Base-by-base conservation (phyloP, 2,888 invertebrate genomes). In the Lysandra coridon region DNA sequence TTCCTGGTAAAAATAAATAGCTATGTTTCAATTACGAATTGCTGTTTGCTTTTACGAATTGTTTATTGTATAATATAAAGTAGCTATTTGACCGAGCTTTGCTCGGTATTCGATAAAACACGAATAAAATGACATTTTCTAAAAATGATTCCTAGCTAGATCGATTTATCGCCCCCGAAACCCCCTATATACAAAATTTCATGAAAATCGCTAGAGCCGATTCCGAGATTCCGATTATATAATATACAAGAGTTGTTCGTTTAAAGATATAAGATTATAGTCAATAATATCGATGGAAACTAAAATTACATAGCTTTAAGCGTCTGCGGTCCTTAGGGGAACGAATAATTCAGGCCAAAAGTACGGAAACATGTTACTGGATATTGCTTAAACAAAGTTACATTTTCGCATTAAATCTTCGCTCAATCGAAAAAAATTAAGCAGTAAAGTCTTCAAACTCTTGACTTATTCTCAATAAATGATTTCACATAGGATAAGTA, bases 1-100 rank as follows among this genome's bases (percentile, higher is more conserved):
- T 33, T 17, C 69, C 69, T 69, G 69, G 5, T 12, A 17, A 69
- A 30, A 69, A 69, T 33, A 69, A 69, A 69, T 69, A 69, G 69
- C 69, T 37, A 37, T 4, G 6, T 33, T 33, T 69, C 14, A 69
- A 69, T 69, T 69, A 69, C 30, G 69, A 69, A 69, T 17, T 69
- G 33, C 14, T 14, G 5, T 33, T 69, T 17, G 69, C 69, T 33
- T 33, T 33, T 33, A 30, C 5, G 33, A 33, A 69, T 33, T 4
- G 12, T 23, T 23, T 23, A 23, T 23, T 33, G 2, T 33, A 33
- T 33, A 33, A 33, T 33, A 33, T 23, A 23, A 23, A 23, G 23
- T 23, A 23, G 23, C 23, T 23, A 23, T 23, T 23, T 23, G 23
- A 23, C 23, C 23, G 23, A 23, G 23, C 23, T 23, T 23, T 23